Base-by-base conservation (phyloP, 2,797 vertebrate genomes). In the Anguilla anguilla region DNA sequence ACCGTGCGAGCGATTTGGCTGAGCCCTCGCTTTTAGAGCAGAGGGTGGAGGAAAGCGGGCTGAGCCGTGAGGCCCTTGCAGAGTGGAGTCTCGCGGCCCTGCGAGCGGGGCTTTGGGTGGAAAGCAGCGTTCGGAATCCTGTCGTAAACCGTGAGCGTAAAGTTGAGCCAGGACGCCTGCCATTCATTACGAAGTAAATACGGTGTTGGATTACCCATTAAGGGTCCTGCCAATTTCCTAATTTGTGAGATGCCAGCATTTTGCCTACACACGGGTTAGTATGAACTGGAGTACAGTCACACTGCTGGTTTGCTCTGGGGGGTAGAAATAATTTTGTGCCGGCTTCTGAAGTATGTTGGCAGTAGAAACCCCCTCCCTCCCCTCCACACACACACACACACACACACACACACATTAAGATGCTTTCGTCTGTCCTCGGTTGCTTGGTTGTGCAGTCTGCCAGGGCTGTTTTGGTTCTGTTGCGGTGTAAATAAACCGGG, bases 401-500 rank as follows among this genome's bases (percentile, higher is more conserved):
- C 59, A 64, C 61, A 25, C 22, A 6, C 49, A 13, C 51, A 10
- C 19, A 28, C 28, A 28, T 15, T 55, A 9, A 53, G 22, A 57
- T 31, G 82, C 49, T 35, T 55, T 49, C 82, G 5, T 25, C 77
- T n/a, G 3, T 55, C 82, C 10, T 46, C 43, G 1, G 82, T 83
- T 43, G 82, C 51, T 55, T 53, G 57, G 10, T 57, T 83, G 49
- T 13, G 28, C 6, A 10, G 43, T 46, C 10, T 49, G 49, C 53
- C 49, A n/a, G 25, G n/a, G 2, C 82, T 53, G 35, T 83, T 83
- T 83, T 57, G 0, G 2, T 17, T 82, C 31, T 83, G 86, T 51
- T 84, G 61, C 55, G 51, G 51, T 83, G 86, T 61, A 61, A 64
- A 83, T 49, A 53, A 59, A 72, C 59, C 61, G 9, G 35, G 82